phyloP scores from a whole-genome alignment of 2,888 invertebrate species.

The Meloe dianella region DNA sequence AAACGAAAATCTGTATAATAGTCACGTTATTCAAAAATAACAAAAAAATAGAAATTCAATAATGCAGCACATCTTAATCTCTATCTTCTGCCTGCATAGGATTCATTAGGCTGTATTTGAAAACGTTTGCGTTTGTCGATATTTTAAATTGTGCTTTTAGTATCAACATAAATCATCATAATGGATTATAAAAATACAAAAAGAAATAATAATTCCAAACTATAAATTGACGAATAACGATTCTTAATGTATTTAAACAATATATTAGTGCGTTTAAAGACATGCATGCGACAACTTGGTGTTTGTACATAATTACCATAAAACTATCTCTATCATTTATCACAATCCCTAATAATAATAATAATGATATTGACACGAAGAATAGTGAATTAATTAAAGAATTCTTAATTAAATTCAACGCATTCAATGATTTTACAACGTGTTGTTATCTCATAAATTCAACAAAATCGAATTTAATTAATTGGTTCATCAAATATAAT shows the following conservation, averaged over 20 bases:
- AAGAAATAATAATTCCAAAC: not conserved
- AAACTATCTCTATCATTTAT: not conserved
- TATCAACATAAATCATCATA: too few species aligned
- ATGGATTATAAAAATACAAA: too few species aligned
- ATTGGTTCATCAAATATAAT: constrained; percentile 21
- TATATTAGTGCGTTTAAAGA: not conserved
- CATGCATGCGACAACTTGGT: not conserved
- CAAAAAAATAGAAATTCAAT: too few species aligned
- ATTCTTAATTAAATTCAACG: not conserved
- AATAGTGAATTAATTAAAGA: not conserved
- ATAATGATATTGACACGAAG: not conserved
- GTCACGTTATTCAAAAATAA: too few species aligned
- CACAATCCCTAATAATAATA: not conserved
- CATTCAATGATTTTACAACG: constrained; percentile 11
- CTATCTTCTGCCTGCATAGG: too few species aligned
- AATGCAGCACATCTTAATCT: too few species aligned
- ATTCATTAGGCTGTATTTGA: too few species aligned
- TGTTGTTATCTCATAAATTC: constrained; percentile 20
- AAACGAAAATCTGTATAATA: too few species aligned
- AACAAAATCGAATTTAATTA: constrained; percentile 6
- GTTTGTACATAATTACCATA: not conserved
- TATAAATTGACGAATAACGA: not conserved
- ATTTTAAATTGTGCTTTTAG: too few species aligned
- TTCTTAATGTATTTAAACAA: not conserved
- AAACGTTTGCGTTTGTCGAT: too few species aligned